Evolutionary conservation across 1,140 invertebrate species (phyloP), one percentile per base, ranked within the genome.

Genomic region (Dreissena polymorpha): DNA sequence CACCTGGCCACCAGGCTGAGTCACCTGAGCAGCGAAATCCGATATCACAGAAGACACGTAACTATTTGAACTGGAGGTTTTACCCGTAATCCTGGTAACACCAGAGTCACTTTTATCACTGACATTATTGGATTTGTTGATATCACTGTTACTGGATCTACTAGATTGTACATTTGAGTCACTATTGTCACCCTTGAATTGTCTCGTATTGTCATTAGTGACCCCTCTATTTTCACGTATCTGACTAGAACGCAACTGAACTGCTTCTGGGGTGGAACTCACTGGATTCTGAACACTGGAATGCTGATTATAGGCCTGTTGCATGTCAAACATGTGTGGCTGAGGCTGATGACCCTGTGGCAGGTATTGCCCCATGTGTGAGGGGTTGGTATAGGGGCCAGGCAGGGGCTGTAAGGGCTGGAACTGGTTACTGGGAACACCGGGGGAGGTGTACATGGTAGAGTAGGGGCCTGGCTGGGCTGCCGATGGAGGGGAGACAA

Each of bases 1-100:
- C 0, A 60, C 21, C 67, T 12, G 25, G 29, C 23, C 18, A 27
- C 53, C 29, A 29, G 13, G 67, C 12, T 49, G 25, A 18, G 60
- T 49, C 29, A 63, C 67, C 21, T 80, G 60, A 21, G 57, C 50
- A 21, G 69, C 78, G 64, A 73, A 73, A 60, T 81, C 70, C 5
- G 70, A 69, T 81, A 81, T 73, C 57, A 73, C 78, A 64, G 78
- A 65, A 10, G 78, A 81, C 13, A 39, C 60, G 29, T 73, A 81
- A 16, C 63, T 18, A 25, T 29, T 80, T 0, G 27, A 63, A 78
- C 55, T 29, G 29, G 70, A 39, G 39, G 39, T 5, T 8, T 39
- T 39, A 8, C 39, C 39, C 39, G 39, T 39, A 39, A 39, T 39
- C 39, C 39, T 39, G 39, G 39, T 5, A 39, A 39, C 39, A 39